A percentile compares a stretch with the other conserved stretches of the same genome.
These are phyloP conservation scores for Mixornis gularis DNA, from an alignment of 2,113 vertebrate species.

Conservation along the genomic window DNA sequence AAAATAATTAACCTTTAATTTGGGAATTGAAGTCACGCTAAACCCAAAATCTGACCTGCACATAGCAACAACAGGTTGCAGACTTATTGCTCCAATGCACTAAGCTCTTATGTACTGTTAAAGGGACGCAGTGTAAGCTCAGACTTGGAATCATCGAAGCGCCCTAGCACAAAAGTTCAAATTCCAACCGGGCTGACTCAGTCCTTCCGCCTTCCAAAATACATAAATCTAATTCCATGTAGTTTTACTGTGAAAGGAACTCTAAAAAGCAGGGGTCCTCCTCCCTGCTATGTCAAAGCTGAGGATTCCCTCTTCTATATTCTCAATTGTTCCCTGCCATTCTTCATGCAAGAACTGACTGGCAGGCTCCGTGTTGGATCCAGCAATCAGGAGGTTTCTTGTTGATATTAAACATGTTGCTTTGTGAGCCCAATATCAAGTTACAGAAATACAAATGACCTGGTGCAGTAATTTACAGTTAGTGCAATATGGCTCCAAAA, in stretches of 20 bases:
- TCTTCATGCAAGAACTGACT: neutral
- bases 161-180: slow-evolving; percentile 56
- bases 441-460: neutral
- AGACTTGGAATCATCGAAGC: neutral
- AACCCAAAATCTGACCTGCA: neutral
- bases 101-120: neutral
- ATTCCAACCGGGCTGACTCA: slow-evolving; percentile 54
- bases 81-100: neutral
- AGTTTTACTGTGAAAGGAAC: slow-evolving; percentile 20
- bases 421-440: neutral
- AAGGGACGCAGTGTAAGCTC: neutral
- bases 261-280: slow-evolving; percentile 32
- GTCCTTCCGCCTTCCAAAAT: slow-evolving; percentile 39
- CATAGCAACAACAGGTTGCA: neutral
- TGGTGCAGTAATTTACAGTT: neutral
- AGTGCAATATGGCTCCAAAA: neutral
- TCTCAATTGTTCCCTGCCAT: neutral
- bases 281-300: neutral
- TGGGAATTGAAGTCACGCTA: neutral
- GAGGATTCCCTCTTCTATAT: neutral
- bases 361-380: neutral
- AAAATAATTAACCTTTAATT: neutral
- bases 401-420: neutral
- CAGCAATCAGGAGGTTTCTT: neutral
- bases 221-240: slow-evolving; percentile 47